phyloP scores from a whole-genome alignment of 2,797 vertebrate genomes.

The Sebastes dallii region DNA sequence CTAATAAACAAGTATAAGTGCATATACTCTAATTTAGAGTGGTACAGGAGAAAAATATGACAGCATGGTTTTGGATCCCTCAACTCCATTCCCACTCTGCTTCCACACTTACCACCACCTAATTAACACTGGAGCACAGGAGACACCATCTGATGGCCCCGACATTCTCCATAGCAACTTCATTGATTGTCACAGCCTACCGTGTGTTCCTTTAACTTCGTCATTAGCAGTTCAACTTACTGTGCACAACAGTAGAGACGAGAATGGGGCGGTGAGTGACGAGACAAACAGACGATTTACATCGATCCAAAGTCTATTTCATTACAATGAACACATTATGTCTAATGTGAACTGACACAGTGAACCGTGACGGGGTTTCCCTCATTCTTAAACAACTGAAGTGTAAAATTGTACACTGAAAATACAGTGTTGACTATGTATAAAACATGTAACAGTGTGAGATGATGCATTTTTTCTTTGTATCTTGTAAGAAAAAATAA shows the following conservation, averaged over 20 bases:
- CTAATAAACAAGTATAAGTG: neutral
- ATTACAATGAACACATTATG: neutral
- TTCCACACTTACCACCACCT: no score
- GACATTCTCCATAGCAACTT: neutral
- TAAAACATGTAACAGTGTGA: neutral
- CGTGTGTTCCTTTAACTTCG: neutral
- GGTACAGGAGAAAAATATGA: neutral
- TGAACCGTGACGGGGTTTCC: neutral
- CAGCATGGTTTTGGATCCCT: neutral
- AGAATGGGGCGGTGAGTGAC: neutral
- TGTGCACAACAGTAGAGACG: neutral
- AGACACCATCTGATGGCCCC: neutral
- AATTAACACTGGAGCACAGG: no score
- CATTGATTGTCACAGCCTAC: neutral
- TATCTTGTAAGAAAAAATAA: neutral
- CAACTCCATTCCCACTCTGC: neutral
- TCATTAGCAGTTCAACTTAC: neutral
- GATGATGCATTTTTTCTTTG: no score
- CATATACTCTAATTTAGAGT: neutral
- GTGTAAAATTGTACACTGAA: neutral
- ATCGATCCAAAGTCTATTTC: neutral
- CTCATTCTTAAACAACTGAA: neutral
- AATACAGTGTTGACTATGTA: neutral
- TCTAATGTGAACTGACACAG: neutral
- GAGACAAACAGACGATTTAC: neutral